Evolutionary conservation across 2,113 vertebrate genomes (phyloP).

Genomic region (Sardina pilchardus): DNA sequence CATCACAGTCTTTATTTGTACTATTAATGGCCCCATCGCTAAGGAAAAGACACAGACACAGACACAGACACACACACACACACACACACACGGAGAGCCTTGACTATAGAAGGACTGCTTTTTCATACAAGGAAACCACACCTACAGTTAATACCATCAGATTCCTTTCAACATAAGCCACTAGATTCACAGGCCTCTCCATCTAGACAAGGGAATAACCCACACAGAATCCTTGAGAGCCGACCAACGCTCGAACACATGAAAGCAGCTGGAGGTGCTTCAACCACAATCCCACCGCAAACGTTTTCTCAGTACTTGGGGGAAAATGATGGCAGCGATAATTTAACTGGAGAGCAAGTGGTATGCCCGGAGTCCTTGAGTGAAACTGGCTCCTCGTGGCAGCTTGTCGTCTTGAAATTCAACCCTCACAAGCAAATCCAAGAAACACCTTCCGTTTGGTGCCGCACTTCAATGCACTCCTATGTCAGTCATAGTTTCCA

Average conservation of each 20-base stretch:
- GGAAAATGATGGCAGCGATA: neutral
- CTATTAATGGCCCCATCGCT: constrained; percentile 37
- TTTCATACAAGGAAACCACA: constrained; percentile 49
- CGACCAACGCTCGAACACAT: constrained; percentile 22
- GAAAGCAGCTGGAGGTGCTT: constrained; percentile 28
- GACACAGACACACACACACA: neutral
- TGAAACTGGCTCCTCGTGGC: neutral
- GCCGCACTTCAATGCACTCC: neutral
- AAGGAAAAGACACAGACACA: constrained; percentile 17
- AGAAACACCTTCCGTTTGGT: neutral
- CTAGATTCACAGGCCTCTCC: neutral
- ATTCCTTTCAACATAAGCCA: neutral
- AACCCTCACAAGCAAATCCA: neutral
- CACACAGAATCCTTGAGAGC: constrained; percentile 30
- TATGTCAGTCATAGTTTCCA: neutral
- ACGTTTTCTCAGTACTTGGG: neutral
- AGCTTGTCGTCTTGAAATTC: neutral
- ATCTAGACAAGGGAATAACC: neutral
- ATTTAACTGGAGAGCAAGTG: neutral
- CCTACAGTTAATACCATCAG: constrained; percentile 56
- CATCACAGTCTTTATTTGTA: constrained; percentile 27
- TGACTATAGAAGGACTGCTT: constrained; percentile 18
- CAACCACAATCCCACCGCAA: constrained; percentile 28
- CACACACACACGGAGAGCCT: neutral
- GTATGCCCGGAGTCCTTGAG: neutral